phyloP scores from a whole-genome alignment of 1,140 invertebrate genomes.

The Drosophila kurseongensis region DNA sequence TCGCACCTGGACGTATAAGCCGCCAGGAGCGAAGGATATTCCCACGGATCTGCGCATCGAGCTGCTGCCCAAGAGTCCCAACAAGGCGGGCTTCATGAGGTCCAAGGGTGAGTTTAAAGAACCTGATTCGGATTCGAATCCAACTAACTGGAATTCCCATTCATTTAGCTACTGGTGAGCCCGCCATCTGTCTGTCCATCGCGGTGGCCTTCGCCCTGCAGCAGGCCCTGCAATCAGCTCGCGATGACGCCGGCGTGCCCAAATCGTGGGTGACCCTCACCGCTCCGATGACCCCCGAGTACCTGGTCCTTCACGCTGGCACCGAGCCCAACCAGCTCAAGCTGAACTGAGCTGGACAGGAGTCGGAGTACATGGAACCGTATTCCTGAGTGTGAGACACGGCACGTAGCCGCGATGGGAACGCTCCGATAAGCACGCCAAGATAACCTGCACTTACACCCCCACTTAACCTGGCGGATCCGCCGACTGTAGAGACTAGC shows the following conservation, averaged over 20 bases:
- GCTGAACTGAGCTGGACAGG: constrained; percentile 43
- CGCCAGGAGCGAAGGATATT: constrained; percentile 92
- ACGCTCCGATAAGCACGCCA: constrained; percentile 52
- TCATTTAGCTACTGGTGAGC: constrained; percentile 89
- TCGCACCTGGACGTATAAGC: constrained; percentile 93
- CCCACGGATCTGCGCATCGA: constrained; percentile 92
- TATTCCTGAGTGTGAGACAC: constrained; percentile 46
- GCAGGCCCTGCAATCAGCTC: constrained; percentile 89
- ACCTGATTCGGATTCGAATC: not conserved
- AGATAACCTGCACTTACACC: constrained; percentile 48
- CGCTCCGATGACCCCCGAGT: constrained; percentile 85
- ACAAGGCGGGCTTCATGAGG: constrained; percentile 89
- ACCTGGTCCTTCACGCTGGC: constrained; percentile 81
- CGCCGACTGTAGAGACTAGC: constrained; percentile 12
- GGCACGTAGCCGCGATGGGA: constrained; percentile 65
- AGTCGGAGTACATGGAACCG: not conserved
- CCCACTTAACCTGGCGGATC: constrained; percentile 38
- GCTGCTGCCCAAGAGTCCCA: constrained; percentile 90
- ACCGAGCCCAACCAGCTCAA: constrained; percentile 64
- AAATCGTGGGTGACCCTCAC: constrained; percentile 85
- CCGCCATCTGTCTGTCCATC: constrained; percentile 89
- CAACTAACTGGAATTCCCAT: constrained; percentile 13
- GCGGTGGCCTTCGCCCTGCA: constrained; percentile 89
- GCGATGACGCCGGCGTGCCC: constrained; percentile 86
- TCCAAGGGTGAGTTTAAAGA: constrained; percentile 88